Conservation (phyloP, 1,140 invertebrate genomes). For the Drosophila pectinifera region DNA sequence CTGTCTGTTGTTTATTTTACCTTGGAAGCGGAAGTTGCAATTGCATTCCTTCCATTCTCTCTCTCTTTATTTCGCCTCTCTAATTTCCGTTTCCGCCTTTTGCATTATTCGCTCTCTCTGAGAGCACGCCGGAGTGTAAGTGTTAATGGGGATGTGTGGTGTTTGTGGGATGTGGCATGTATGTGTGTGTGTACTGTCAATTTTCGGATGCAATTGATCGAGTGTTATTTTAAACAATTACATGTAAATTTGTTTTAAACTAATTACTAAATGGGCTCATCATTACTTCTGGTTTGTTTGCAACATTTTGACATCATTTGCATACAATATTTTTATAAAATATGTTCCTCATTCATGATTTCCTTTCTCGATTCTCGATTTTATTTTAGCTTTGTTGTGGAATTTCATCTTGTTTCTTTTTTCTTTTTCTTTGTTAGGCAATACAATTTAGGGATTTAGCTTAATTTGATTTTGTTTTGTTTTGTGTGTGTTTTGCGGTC, state of each 20-base stretch:
- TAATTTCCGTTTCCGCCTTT: slow-evolving; percentile 35
- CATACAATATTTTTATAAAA: slow-evolving; percentile 83
- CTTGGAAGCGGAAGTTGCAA: slow-evolving; percentile 26
- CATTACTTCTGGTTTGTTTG: slow-evolving; percentile 71
- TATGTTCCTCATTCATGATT: slow-evolving; percentile 65
- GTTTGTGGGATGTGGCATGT: slow-evolving; percentile 21
- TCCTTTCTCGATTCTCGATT: slow-evolving; percentile 46
- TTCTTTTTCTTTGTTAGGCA: slow-evolving; percentile 51
- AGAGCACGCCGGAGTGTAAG: slow-evolving; percentile 63
- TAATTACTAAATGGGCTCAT: slow-evolving; percentile 77
- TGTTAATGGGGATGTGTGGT: slow-evolving; percentile 34
- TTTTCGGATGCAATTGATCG: slow-evolving; percentile 56
- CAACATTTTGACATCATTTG: slow-evolving; percentile 83
- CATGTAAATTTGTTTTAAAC: slow-evolving; percentile 83
- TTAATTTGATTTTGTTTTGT: slow-evolving; percentile 72
- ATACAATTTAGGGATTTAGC: slow-evolving; percentile 74
- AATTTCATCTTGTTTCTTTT: slow-evolving; percentile 48
- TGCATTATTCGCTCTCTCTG: slow-evolving; percentile 61
- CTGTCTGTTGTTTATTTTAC: slow-evolving; percentile 27
- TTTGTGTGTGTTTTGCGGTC: slow-evolving; percentile 42
- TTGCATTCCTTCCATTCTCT: slow-evolving; percentile 7
- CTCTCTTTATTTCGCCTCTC: slow-evolving; percentile 1
- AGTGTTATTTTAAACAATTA: slow-evolving; percentile 68
- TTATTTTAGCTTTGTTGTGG: slow-evolving; percentile 48
- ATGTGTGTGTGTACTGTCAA: slow-evolving; percentile 33